Evolutionary conservation across 2,113 vertebrate genomes (phyloP).

Genomic region (Bungarus multicinctus): DNA sequence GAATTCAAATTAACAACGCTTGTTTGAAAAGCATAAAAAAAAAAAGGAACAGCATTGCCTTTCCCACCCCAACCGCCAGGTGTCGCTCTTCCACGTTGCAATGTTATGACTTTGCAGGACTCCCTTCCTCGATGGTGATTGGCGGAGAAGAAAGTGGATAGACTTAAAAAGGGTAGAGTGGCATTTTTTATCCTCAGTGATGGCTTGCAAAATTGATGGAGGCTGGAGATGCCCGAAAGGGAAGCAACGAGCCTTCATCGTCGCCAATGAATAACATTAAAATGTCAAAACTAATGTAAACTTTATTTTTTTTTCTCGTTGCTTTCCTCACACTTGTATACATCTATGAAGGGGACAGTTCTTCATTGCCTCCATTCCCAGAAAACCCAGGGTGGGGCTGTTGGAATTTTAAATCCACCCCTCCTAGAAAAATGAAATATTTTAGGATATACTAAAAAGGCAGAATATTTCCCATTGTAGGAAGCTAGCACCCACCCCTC

Average conservation of each 20-base stretch:
- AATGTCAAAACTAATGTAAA: background rate
- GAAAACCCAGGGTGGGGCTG: background rate
- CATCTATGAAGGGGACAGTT: background rate
- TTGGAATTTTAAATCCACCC: too few relatives aligned
- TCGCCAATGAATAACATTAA: background rate
- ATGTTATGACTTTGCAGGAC: background rate
- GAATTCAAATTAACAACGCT: background rate
- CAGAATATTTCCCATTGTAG: too few relatives aligned
- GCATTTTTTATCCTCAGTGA: accelerated
- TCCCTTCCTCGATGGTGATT: constrained; percentile 5
- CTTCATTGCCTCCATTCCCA: background rate
- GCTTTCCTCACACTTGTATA: background rate
- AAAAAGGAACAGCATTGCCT: background rate
- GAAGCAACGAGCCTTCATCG: accelerated
- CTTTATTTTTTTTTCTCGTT: background rate
- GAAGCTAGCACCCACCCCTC: too few relatives aligned
- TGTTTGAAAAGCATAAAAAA: background rate
- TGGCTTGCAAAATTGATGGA: background rate
- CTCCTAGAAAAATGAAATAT: too few relatives aligned
- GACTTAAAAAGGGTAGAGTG: accelerated
- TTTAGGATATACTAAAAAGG: too few relatives aligned
- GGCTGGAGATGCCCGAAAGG: background rate
- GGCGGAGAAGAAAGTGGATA: background rate
- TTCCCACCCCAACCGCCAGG: background rate
- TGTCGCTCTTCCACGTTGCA: background rate